These are phyloP conservation scores for Lycaena phlaeas DNA, from an alignment of 2,888 invertebrate genomes.

Conservation along the genomic window DNA sequence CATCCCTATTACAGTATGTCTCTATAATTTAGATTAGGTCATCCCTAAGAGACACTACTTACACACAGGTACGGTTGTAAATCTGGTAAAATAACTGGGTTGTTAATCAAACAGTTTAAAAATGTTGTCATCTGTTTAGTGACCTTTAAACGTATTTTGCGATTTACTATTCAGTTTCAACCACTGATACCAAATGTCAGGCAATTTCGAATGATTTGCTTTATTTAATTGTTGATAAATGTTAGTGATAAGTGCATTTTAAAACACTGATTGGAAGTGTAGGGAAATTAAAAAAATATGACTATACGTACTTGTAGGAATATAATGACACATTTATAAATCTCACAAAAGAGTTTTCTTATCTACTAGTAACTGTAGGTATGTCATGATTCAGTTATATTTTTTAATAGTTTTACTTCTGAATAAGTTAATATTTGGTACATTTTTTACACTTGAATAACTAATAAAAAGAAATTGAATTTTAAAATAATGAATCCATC, in stretches of 20 bases:
- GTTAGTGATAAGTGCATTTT: not conserved
- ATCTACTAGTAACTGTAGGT: not conserved
- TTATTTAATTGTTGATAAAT: not conserved
- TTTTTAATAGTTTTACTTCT: no score
- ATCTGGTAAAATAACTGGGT: not conserved
- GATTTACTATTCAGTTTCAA: not conserved
- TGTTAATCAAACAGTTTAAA: not conserved
- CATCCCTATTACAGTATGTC: no score
- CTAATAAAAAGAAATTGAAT: no score
- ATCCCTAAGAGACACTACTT: no score
- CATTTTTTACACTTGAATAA: no score
- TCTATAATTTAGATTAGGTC: no score
- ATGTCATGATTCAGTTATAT: no score
- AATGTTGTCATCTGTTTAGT: not conserved
- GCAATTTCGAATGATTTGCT: not conserved
- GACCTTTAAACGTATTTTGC: not conserved
- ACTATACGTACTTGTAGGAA: not conserved
- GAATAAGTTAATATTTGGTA: no score
- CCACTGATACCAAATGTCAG: constrained; percentile 2
- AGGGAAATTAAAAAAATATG: no score
- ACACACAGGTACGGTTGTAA: not conserved
- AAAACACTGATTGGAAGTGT: not conserved
- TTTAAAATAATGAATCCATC: no score
- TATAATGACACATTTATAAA: not conserved
- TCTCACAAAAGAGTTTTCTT: not conserved